Percentiles rank a stretch among this genome's conserved stretches.
phyloP scores from a whole-genome alignment of 2,888 invertebrate species.

The Eupithecia subumbrata region DNA sequence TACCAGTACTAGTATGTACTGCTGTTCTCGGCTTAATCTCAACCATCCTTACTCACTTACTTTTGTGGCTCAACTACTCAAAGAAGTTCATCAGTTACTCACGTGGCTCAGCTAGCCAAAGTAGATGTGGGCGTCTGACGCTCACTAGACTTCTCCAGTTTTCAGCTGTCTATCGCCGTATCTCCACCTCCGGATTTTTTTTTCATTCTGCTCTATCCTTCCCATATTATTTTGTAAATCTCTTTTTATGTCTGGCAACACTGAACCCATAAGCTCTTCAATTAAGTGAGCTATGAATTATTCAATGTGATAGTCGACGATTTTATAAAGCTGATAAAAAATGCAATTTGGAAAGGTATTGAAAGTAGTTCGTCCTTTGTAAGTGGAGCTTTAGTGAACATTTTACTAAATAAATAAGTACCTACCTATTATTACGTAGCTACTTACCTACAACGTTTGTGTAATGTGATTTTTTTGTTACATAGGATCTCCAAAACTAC shows the following conservation, averaged over 20 bases:
- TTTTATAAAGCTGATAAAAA: constrained; percentile 47
- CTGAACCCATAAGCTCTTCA: constrained; percentile 40
- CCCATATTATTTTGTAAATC: background rate
- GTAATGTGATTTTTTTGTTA: no score
- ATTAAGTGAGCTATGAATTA: constrained; percentile 56
- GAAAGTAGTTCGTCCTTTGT: constrained; percentile 5
- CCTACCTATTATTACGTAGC: background rate
- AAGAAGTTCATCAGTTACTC: no score
- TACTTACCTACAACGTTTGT: no score
- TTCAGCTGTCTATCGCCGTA: background rate
- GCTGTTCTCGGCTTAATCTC: no score
- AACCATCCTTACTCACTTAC: no score
- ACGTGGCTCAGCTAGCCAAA: no score
- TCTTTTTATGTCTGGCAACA: constrained; percentile 45
- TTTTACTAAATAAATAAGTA: background rate
- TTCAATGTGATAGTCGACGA: constrained; percentile 52
- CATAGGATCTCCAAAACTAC: no score
- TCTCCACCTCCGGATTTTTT: background rate
- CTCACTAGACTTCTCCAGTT: background rate
- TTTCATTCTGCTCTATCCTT: background rate
- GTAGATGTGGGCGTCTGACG: background rate
- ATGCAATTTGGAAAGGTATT: constrained; percentile 34
- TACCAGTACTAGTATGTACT: no score
- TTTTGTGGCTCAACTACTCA: no score
- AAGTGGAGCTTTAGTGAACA: background rate